Evolutionary conservation across 64 coral and sea anemone genomes (phyloP).

Genomic region (Trachythela sp.): DNA sequence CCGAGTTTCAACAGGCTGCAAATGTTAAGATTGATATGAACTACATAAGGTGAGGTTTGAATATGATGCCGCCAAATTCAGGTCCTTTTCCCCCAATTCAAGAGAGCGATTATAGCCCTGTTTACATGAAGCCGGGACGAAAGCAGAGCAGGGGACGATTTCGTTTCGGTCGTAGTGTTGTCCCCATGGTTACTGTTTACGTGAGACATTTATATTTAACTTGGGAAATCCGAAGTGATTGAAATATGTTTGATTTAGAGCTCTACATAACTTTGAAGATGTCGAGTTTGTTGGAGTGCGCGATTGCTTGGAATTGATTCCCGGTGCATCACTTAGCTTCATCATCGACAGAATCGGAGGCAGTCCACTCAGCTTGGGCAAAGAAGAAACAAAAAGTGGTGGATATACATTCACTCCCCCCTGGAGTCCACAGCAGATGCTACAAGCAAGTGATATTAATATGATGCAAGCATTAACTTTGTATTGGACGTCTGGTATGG

Average conservation of each 20-base stretch:
- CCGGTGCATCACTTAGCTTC: constrained; percentile 75
- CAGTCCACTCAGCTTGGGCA: constrained; percentile 64
- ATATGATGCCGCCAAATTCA: no score
- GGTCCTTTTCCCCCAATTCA: no score
- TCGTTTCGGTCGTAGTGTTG: no score
- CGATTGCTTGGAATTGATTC: constrained; percentile 67
- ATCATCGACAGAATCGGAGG: constrained; percentile 63
- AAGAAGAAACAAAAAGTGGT: constrained; percentile 36
- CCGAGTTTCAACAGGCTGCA: constrained; percentile 66
- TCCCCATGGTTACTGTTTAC: neutral
- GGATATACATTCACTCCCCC: constrained; percentile 56
- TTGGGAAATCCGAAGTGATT: neutral
- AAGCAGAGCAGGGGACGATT: no score
- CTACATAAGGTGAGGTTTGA: constrained; percentile 68
- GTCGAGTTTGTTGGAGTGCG: constrained; percentile 63
- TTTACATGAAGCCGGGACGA: no score
- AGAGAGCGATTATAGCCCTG: no score
- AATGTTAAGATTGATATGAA: constrained; percentile 74
- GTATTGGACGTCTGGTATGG: constrained; percentile 46
- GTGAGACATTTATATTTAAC: no score
- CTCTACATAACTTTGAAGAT: constrained; percentile 90
- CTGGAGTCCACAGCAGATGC: constrained; percentile 59
- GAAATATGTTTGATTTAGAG: constrained; percentile 36
- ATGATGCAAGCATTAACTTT: constrained; percentile 80
- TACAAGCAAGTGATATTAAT: constrained; percentile 65